Base-by-base conservation (phyloP, 1,140 invertebrate genomes). In the Macrobrachium nipponense region DNA sequence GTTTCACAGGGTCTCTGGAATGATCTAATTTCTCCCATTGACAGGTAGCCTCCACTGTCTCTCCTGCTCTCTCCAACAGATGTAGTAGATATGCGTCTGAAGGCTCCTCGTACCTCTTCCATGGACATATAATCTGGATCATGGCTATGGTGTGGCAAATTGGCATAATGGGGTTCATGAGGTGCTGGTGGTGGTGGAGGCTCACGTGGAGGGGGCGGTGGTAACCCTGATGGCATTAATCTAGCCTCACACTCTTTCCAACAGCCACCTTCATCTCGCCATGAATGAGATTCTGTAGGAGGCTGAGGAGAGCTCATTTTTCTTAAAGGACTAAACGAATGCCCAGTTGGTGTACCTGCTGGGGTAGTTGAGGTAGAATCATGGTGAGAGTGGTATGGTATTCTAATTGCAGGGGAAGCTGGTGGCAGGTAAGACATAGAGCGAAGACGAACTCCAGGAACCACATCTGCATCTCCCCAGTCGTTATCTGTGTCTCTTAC, bases 91-190 rank as follows among this genome's bases (percentile, higher is more conserved):
- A 82, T 86, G 14, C 86, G 81, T 64, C 86, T 85, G 79, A 87
- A 89, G 62, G 86, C 86, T 23, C 88, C 86, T 10, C 82, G 78
- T 15, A 89, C 82, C 58, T 89, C 88, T 20, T 89, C 88, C 78
- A 89, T 83, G 59, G 88, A 87, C 88, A 89, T 89, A 73, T 89
- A 89, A 20, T 89, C 88, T 60, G 86, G 86, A 66, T 89, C 88
- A 18, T 87, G 88, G 20, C 66, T 64, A 68, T 87, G 77, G 51
- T 84, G 86, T 15, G 81, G 86, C 43, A 89, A 73, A 68, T 89
- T 89, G 58, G 88, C 88, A 77, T 89, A 89, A 75, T 89, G 88
- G 12, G 88, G 88, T 64, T 89, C 88, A 20, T 77, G 80, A 11
- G 85, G 78, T 2, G 73, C 79, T 5, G 79, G 83, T 18, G 87